Evolutionary conservation across 2,888 invertebrate species (phyloP), one percentile per base, ranked within the genome.

Genomic region (Athripsodes cinereus): DNA sequence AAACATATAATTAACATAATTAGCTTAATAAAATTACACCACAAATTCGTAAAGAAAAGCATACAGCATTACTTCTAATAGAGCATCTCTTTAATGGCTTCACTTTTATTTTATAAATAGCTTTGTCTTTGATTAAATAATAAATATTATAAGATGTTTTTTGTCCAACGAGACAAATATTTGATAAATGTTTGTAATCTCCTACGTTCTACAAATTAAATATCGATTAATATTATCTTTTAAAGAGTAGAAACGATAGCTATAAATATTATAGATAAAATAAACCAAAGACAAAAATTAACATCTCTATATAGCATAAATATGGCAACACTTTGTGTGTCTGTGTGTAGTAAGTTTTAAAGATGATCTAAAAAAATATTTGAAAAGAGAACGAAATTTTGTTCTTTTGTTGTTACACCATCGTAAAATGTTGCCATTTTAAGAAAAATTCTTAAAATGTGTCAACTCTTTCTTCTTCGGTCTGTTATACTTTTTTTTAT

Each of bases 11-110:
- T n/a, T n/a, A n/a, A n/a, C n/a, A n/a, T n/a, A n/a, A n/a, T n/a
- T n/a, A n/a, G n/a, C n/a, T n/a, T n/a, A n/a, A n/a, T n/a, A n/a
- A n/a, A 26, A 26, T 26, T 26, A 26, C 26, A 26, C 26, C 26
- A 26, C 26, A 26, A 6, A 26, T 26, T 26, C 26, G 26, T 26
- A 26, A 26, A n/a, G n/a, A n/a, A 26, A 26, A 26, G 26, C 26
- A 26, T 26, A 26, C 10, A n/a, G 3, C 26, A 10, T 40, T 40
- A n/a, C 2, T 16, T 8, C 13, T 16, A 40, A 2, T 40, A 11
- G 8, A 31, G 6, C 31, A 13, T 46, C 47, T 54, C 48, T 54
- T 48, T 54, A 31, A 26, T 31, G 54, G 54, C 54, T 54, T 54
- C n/a, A n/a, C n/a, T n/a, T n/a, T n/a, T n/a, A n/a, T n/a, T n/a